A percentile compares a stretch with the other conserved stretches of the same genome.
Evolutionary conservation across 2,797 vertebrate species (phyloP).

Genomic region (Pangasius mekongensis): DNA sequence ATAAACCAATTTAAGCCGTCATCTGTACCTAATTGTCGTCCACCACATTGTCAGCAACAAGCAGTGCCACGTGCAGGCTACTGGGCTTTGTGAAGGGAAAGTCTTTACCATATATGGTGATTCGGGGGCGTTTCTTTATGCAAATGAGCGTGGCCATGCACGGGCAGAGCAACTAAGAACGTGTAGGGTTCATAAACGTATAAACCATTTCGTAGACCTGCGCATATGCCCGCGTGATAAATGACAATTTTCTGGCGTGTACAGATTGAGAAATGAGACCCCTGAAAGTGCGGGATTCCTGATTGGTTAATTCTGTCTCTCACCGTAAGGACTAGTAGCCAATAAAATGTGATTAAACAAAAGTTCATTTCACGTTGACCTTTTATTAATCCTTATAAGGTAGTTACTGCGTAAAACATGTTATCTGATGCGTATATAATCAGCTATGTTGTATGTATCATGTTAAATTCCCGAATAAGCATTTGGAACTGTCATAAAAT

Average conservation of each 20-base stretch:
- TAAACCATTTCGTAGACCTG: not conserved
- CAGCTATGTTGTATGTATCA: not conserved
- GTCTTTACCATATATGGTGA: not conserved
- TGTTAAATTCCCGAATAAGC: not conserved
- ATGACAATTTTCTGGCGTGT: not conserved
- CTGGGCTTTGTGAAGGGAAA: not conserved
- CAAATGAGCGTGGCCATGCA: not conserved
- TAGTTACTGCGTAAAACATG: not conserved
- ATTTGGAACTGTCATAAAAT: not conserved
- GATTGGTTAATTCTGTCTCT: not conserved
- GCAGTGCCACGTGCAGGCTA: not conserved
- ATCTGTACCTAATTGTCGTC: not conserved
- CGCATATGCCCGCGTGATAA: not conserved
- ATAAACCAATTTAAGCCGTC: not conserved
- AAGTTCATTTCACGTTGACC: not conserved
- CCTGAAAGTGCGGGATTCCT: not conserved
- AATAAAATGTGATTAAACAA: not conserved
- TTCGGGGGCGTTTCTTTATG: not conserved
- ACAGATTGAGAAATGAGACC: not conserved
- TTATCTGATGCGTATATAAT: not conserved
- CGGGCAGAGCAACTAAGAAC: not conserved
- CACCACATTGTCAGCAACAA: not conserved
- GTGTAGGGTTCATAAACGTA: not conserved
- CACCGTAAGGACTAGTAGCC: not conserved
- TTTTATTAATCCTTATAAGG: not conserved